A percentile compares a stretch with the other conserved stretches of the same genome.
phyloP scores from a whole-genome alignment of 1,140 invertebrate genomes.

The Venustaconcha ellipsiformis region DNA sequence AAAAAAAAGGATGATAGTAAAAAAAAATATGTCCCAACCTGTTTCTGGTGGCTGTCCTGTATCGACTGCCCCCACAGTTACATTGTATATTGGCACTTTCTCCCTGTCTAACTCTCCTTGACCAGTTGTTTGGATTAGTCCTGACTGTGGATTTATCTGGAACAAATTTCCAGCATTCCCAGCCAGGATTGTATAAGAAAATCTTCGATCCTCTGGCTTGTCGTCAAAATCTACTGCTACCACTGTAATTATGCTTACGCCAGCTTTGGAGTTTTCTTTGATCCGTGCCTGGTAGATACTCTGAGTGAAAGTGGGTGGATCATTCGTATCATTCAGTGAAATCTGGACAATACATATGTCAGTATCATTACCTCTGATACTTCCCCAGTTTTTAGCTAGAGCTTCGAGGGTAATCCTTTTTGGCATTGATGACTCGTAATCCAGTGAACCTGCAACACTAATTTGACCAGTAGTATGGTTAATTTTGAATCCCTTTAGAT shows the following conservation, averaged over 20 bases:
- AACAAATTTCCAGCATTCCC: slow-evolving; percentile 88
- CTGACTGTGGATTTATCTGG: slow-evolving; percentile 85
- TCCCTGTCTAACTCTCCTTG: slow-evolving; percentile 87
- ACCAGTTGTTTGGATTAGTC: slow-evolving; percentile 50
- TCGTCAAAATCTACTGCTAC: slow-evolving; percentile 93
- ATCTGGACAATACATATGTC: slow-evolving; percentile 95
- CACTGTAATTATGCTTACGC: slow-evolving; percentile 82
- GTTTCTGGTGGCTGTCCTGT: slow-evolving; percentile 83
- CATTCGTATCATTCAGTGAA: slow-evolving; percentile 94
- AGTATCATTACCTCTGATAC: slow-evolving; percentile 93
- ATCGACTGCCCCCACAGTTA: slow-evolving; percentile 92
- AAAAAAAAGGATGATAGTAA: too few relatives aligned
- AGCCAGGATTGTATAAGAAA: slow-evolving; percentile 89
- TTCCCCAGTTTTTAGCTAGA: slow-evolving; percentile 93
- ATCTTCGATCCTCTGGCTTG: slow-evolving; percentile 89
- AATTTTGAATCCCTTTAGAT: slow-evolving; percentile 91
- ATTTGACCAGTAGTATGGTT: slow-evolving; percentile 85
- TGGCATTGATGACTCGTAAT: slow-evolving; percentile 88
- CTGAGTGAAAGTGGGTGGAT: slow-evolving; percentile 91
- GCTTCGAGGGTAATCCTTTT: slow-evolving; percentile 86
- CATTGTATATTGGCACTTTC: slow-evolving; percentile 79
- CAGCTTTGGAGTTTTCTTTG: slow-evolving; percentile 79
- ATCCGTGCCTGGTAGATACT: slow-evolving; percentile 81
- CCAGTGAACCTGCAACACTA: slow-evolving; percentile 79
- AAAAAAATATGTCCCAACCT: slow-evolving; percentile 67